Percentiles rank a stretch among this genome's conserved stretches.
phyloP scores from a whole-genome alignment of 2,797 vertebrate genomes.

The Onychomys leucogaster region DNA sequence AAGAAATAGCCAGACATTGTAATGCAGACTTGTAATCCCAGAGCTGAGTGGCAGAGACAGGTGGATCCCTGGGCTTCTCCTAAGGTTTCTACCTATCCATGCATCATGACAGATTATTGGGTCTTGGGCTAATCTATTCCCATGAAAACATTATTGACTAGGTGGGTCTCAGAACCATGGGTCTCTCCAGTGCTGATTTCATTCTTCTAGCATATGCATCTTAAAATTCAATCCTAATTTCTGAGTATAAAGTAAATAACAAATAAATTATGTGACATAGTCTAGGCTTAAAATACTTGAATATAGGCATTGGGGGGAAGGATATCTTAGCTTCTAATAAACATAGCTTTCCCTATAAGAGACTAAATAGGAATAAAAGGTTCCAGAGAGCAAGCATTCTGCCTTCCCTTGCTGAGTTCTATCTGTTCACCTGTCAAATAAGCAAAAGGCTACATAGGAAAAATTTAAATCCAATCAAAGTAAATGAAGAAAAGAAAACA shows the following conservation, averaged over 20 bases:
- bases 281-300: not conserved
- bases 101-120: not conserved
- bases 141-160: not conserved
- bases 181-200: not conserved
- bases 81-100: not conserved
- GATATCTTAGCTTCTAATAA: constrained; percentile 18
- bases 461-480: not conserved
- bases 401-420: not conserved
- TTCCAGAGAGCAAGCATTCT: not conserved
- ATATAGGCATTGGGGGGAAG: no score
- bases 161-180: not conserved
- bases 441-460: not conserved
- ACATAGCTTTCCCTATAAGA: constrained; percentile 10
- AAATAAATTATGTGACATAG: not conserved
- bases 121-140: not conserved
- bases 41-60: not conserved
- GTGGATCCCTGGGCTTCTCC: not conserved
- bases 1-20: not conserved
- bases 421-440: constrained; percentile 33
- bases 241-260: not conserved
- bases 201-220: not conserved
- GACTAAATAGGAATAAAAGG: not conserved
- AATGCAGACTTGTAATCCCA: not conserved
- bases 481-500: not conserved
- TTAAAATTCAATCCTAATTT: not conserved